Base-by-base conservation (phyloP, 2,797 vertebrate genomes). In the Pipistrellus nathusii region DNA sequence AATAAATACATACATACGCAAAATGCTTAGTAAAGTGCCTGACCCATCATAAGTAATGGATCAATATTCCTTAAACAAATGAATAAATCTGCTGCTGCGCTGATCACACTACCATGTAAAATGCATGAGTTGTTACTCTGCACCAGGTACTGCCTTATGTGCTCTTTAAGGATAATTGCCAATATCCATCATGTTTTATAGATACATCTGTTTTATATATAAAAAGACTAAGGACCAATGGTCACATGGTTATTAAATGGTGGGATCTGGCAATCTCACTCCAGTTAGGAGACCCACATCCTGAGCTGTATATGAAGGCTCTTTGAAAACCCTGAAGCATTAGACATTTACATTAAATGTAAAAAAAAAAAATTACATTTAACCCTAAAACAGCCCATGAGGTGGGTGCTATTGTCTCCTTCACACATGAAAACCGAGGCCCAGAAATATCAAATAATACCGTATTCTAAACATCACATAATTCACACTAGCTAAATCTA, bases 341-440 rank as follows among this genome's bases (percentile, higher is more conserved):
- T 44, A 9, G 3, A 44, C 44, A 44, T 44, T 44, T 44, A 44
- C 44, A 44, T 44, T 44, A 44, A 44, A 44, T 44, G 44, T 11
- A 44, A 44, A 44, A 44, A 44, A 44, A n/a, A 44, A 44, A 44
- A 44, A 44, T 93, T 94, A 85, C 73, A 92, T 83, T 89, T 86
- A 86, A 68, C 91, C 41, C 5, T 73, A 1, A 84, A 64, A 91
- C 80, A 89, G 18, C 44, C 30, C 55, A 3, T 69, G 38, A 11
- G 18, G 3, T 30, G n/a, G 55, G 17, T 90, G 30, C 48, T 88
- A 14, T 83, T 80, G 46, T 35, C 38, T 46, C 41, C 59, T 90
- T 93, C 82, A 66, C 53, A 80, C 32, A 32, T 68, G 64, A 96
- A 95, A 96, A 89, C 48, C 1, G 73, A 94, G 59, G 88, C 27